Percentiles rank a stretch among this genome's conserved stretches.
These are phyloP conservation scores for Labroides dimidiatus DNA, from an alignment of 2,797 vertebrate genomes.

Conservation along the genomic window DNA sequence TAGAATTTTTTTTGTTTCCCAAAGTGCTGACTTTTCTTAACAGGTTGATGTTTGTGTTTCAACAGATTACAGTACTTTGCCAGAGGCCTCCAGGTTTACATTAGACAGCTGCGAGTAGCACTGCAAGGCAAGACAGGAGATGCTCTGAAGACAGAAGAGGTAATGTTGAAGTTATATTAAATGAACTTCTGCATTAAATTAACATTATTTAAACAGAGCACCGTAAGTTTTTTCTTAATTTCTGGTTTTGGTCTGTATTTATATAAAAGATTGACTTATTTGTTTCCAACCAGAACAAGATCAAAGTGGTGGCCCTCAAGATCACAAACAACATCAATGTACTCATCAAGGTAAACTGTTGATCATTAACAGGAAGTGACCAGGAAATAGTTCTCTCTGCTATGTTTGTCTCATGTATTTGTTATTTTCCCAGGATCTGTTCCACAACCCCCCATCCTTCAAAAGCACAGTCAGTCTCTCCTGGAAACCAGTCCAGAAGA, in stretches of 20 bases:
- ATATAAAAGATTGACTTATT: not conserved
- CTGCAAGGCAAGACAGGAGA: conserved; percentile 98
- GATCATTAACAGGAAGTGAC: no score
- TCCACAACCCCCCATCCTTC: conserved; percentile 98
- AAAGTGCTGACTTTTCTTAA: no score
- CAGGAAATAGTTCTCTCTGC: not conserved
- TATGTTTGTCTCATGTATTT: not conserved
- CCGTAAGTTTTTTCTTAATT: no score
- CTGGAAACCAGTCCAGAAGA: conserved; percentile 98
- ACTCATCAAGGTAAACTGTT: conserved; percentile 92
- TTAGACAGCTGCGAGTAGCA: conserved; percentile 94
- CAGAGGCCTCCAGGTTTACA: conserved; percentile 96
- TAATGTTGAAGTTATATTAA: conserved; percentile 48
- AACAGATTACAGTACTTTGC: conserved; percentile 97
- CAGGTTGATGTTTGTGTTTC: not conserved
- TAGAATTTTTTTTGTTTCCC: not conserved
- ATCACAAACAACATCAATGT: conserved; percentile 99
- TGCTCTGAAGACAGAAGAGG: conserved; percentile 98
- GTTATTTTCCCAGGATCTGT: conserved; percentile 88
- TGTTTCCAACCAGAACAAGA: conserved; percentile 91
- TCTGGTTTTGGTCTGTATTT: not conserved
- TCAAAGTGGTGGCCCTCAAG: conserved; percentile 99
- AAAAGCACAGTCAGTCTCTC: conserved; percentile 98
- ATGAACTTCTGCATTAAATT: not conserved
- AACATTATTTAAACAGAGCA: no score